Conservation (phyloP, 2,797 vertebrate species). For the Champsocephalus esox region DNA sequence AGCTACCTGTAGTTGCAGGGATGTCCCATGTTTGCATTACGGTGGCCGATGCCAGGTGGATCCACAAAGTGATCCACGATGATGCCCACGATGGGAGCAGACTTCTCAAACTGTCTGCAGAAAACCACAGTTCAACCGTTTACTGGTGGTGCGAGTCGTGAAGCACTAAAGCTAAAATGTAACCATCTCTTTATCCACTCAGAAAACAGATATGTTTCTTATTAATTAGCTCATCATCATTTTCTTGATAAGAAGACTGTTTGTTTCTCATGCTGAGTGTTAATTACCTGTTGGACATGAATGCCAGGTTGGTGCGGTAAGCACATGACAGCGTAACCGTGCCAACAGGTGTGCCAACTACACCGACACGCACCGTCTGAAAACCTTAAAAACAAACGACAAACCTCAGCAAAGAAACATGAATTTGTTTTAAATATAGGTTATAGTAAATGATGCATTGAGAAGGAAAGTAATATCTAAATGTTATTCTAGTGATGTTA, state of each 20-base stretch:
- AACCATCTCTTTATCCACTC: too few species aligned
- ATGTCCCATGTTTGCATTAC: conserved; percentile 76
- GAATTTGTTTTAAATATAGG: neutral
- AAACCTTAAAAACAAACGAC: conserved; percentile 86
- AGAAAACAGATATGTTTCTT: too few species aligned
- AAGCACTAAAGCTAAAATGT: too few species aligned
- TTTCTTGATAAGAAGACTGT: fast-evolving
- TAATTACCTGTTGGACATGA: conserved; percentile 95
- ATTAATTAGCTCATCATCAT: neutral
- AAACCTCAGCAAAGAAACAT: neutral
- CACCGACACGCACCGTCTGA: conserved; percentile 96
- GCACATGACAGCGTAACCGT: conserved; percentile 97
- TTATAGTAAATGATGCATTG: neutral
- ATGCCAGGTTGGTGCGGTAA: conserved; percentile 97
- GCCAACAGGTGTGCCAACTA: conserved; percentile 96
- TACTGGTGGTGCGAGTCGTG: too few species aligned
- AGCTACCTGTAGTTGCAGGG: conserved; percentile 81
- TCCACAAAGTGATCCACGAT: conserved; percentile 99
- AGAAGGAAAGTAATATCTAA: neutral
- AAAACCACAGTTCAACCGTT: neutral
- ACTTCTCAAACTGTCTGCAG: conserved; percentile 95
- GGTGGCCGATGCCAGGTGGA: conserved; percentile 92
- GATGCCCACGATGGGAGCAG: conserved; percentile 98
- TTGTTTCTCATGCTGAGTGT: neutral
- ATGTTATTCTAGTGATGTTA: neutral